Evolutionary conservation across 2,888 invertebrate genomes (phyloP), one percentile per base, ranked within the genome.

Genomic region (Eupithecia insigniata): DNA sequence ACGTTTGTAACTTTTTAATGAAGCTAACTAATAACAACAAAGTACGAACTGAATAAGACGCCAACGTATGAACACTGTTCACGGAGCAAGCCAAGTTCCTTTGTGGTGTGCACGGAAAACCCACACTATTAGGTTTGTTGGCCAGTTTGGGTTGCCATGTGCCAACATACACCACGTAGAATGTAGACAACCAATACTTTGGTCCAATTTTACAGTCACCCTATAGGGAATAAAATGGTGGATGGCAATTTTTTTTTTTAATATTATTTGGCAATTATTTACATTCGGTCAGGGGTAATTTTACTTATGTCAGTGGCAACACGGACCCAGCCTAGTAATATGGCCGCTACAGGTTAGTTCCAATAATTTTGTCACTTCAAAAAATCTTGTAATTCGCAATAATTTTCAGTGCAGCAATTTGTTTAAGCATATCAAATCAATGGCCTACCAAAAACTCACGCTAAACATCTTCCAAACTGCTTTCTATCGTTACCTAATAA

Each of bases 341-440:
- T 96, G 96, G 96, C 96, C 95, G 95, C 96, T 93, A 92, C 96
- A 96, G 96, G 96, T 96, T 95, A 95, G 96, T 96, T 90, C 88
- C 86, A 86, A 85, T 86, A 89, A 91, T 92, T 93, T 93, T 92
- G 90, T 95, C 94, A 95, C 91, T 90, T 93, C 92, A 90, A 93
- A 90, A 86, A 86, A 84, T 82, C 81, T 77, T 76, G 77, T 80
- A 82, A 84, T 84, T 83, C 69, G 73, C 79, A 76, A 74, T 82
- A 80, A 82, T 82, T 78, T 66, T 51, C 78, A 71, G 79, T 78
- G 65, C 66, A 46, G 62, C 78, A 73, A 80, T 82, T 82, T 77
- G 81, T 82, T 83, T 85, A 81, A 72, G 76, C 80, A 77, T 71
- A 62, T 79, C 69, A 71, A 78, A 82, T 76, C 76, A 81, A 82